A percentile compares a stretch with the other conserved stretches of the same genome.
Evolutionary conservation across 2,113 vertebrate genomes (phyloP).

Genomic region (Thunnus maccoyii): DNA sequence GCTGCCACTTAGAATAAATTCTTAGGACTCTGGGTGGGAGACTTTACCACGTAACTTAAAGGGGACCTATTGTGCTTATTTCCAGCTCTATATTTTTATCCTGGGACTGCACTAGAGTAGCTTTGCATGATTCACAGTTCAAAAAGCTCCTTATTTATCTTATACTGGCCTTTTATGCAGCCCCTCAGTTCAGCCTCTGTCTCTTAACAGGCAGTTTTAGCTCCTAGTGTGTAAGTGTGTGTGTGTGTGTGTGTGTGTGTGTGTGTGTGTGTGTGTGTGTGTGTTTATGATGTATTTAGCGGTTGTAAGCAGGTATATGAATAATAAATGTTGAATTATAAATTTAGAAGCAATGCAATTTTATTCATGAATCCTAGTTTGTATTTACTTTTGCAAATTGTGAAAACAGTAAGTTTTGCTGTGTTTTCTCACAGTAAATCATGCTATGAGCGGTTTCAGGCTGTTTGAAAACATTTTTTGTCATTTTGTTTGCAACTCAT

Average conservation of each 20-base stretch:
- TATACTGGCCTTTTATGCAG: no score
- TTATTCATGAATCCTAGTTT: background rate
- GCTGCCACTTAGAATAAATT: constrained; percentile 9
- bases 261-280: background rate
- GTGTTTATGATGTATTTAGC: background rate
- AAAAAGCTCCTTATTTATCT: no score
- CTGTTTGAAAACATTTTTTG: background rate
- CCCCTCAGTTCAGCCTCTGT: no score
- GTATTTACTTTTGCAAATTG: background rate
- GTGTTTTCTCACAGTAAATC: background rate
- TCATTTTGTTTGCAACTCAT: no score
- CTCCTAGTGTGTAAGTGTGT: background rate
- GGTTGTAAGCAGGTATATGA: background rate
- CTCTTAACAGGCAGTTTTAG: no score
- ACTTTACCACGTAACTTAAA: background rate
- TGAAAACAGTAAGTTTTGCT: background rate
- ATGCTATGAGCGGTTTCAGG: background rate
- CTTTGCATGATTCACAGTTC: no score
- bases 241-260: background rate
- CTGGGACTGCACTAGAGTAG: no score
- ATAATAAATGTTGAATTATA: background rate
- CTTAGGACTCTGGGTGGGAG: background rate
- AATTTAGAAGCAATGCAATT: background rate
- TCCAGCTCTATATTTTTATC: no score
- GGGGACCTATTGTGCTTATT: no score